phyloP scores from a whole-genome alignment of 2,888 invertebrate genomes.

The Eucera pruinosa region DNA sequence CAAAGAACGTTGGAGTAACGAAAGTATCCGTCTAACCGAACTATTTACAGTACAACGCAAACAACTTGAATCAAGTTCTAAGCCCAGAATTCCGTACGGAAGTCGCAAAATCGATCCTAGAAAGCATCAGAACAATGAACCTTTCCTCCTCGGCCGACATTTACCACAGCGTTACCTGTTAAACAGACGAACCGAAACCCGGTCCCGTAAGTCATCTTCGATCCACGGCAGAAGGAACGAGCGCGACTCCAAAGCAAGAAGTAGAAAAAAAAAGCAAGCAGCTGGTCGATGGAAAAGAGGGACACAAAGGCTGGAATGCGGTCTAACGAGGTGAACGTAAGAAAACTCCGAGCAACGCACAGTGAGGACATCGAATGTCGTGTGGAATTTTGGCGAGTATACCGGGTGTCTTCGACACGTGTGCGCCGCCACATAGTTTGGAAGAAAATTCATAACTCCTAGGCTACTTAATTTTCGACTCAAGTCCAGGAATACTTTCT shows the following conservation, averaged over 20 bases:
- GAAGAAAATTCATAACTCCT: no score
- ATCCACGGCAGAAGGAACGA: background rate
- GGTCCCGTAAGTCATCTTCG: constrained; percentile 53
- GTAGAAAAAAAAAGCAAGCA: constrained; percentile 34
- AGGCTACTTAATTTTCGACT: no score
- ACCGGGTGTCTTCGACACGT: constrained; percentile 65
- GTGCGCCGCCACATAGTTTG: no score
- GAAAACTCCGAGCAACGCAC: constrained; percentile 57
- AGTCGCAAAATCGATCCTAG: no score
- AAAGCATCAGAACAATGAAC: constrained; percentile 18
- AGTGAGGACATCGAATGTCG: constrained; percentile 41
- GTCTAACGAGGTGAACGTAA: constrained; percentile 66
- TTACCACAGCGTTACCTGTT: constrained; percentile 1
- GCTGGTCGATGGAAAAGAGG: constrained; percentile 58
- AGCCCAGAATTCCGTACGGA: no score
- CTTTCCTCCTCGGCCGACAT: background rate
- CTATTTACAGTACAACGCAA: no score
- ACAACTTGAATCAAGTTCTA: no score
- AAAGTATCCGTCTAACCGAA: no score
- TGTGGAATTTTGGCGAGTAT: constrained; percentile 65
- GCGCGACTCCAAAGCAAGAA: background rate
- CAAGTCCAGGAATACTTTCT: no score
- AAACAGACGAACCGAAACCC: background rate
- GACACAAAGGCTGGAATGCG: constrained; percentile 71
- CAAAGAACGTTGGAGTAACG: no score